Base-by-base conservation (phyloP, 2,888 invertebrate species). In the Drosophila quasianomalipes region DNA sequence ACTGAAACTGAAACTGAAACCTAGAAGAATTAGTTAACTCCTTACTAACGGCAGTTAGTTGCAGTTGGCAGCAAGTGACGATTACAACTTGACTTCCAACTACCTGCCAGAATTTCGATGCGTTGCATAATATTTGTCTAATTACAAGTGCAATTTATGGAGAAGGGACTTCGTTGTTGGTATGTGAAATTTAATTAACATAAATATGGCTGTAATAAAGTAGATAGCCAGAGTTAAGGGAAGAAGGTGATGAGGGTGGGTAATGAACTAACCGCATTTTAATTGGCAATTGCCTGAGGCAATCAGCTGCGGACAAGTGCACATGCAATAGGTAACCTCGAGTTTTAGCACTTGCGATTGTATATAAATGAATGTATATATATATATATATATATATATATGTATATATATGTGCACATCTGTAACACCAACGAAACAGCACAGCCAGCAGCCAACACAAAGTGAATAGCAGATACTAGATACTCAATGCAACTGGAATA, bases 261-360 rank as follows among this genome's bases (percentile, higher is more conserved):
- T n/a, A 63, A 39, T 47, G 52, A 47, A 26, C 71, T 66, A 79
- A 79, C 71, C 69, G 71, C 75, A 75, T 39, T 79, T 79, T 75
- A 79, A 79, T 79, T 79, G 79, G 60, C 79, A 79, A 79, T 79
- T 72, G 79, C 75, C 75, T 67, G 69, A 64, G 77, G 66, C 79
- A 75, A 79, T 70, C 68, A 75, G 63, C 55, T 68, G 55, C 51
- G 62, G 55, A 22, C 66, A 69, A 58, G 59, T 54, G 58, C 49
- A 58, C 60, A 52, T 19, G 53, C 26, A 44, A 51, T 30, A 30
- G 28, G 39, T n/a, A 28, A n/a, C 41, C 31, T 35, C 61, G 31
- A 65, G 57, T 57, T 31, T 37, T 39, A 16, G 22, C 30, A 44
- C 64, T 49, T 22, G 44, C 62, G 57, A 41, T 57, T 19, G 12